Conservation (phyloP, 2,888 invertebrate genomes). For the Galerucella nymphaeae region DNA sequence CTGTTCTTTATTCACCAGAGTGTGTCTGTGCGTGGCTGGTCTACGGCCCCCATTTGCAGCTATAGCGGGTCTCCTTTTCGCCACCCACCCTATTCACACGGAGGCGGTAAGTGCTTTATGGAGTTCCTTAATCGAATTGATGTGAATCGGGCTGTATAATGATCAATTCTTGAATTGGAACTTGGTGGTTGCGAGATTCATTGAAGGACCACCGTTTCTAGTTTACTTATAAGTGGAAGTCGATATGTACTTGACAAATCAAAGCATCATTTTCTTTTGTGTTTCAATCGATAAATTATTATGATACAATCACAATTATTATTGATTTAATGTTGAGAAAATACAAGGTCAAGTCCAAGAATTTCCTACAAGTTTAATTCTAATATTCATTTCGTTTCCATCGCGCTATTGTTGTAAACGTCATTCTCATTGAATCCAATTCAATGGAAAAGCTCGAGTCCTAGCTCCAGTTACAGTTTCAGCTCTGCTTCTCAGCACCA, state of each 20-base stretch:
- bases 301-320: too few species aligned
- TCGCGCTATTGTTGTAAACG: too few species aligned
- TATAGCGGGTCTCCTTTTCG: conserved; percentile 81
- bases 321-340: too few species aligned
- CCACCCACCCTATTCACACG: conserved; percentile 88
- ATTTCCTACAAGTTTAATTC: too few species aligned
- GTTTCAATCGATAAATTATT: too few species aligned
- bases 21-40: conserved; percentile 75
- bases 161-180: conserved; percentile 33
- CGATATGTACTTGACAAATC: not conserved
- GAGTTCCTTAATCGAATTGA: conserved; percentile 34
- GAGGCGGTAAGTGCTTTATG: conserved; percentile 80
- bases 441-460: too few species aligned
- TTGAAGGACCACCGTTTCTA: not conserved
- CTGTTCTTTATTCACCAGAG: conserved; percentile 77
- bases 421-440: too few species aligned
- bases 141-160: conserved; percentile 35
- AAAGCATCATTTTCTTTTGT: too few species aligned
- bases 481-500: too few species aligned
- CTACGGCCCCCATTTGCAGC: conserved; percentile 78
- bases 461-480: too few species aligned
- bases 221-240: not conserved
- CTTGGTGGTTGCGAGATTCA: conserved; percentile 3
- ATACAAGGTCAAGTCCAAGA: too few species aligned
- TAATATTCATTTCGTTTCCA: too few species aligned